These are phyloP conservation scores for Centropristis striata DNA, from an alignment of 2,113 vertebrate genomes.

Conservation along the genomic window DNA sequence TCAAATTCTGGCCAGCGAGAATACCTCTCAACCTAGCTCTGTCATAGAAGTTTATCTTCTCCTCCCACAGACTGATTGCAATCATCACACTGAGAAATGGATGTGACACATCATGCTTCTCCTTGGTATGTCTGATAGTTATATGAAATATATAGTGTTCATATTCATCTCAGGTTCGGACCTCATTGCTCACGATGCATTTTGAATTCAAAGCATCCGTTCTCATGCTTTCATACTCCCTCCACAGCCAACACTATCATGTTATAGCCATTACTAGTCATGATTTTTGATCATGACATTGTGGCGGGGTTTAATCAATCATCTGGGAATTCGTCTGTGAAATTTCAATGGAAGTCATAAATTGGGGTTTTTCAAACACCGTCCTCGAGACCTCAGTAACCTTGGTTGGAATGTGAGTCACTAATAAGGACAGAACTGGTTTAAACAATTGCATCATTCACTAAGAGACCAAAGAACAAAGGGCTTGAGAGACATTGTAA, in stretches of 20 bases:
- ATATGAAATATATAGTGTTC: not conserved
- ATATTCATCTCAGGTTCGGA: not conserved
- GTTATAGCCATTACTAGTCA: not conserved
- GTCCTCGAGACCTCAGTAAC: not conserved
- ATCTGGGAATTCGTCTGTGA: not conserved
- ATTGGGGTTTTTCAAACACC: not conserved
- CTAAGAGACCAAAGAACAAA: conserved; percentile 14
- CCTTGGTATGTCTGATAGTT: not conserved
- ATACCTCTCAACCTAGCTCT: not conserved
- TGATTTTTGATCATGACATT: not conserved
- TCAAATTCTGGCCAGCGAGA: conserved; percentile 7
- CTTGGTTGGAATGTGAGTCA: conserved; percentile 12
- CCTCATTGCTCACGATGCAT: not conserved
- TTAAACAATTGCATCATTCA: conserved; percentile 6
- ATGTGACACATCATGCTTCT: not conserved
- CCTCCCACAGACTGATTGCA: conserved; percentile 12
- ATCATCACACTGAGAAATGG: conserved; percentile 17
- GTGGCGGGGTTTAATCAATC: not conserved
- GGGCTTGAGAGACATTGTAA: not conserved
- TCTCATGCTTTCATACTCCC: not conserved
- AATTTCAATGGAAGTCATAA: not conserved
- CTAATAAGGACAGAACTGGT: not conserved
- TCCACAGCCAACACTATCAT: conserved; percentile 1
- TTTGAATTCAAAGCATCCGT: conserved; percentile 2
- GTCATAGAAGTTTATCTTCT: not conserved